A percentile compares a stretch with the other conserved stretches of the same genome.
Evolutionary conservation across 2,888 invertebrate genomes (phyloP).

Genomic region (Drosophila acutilabella): DNA sequence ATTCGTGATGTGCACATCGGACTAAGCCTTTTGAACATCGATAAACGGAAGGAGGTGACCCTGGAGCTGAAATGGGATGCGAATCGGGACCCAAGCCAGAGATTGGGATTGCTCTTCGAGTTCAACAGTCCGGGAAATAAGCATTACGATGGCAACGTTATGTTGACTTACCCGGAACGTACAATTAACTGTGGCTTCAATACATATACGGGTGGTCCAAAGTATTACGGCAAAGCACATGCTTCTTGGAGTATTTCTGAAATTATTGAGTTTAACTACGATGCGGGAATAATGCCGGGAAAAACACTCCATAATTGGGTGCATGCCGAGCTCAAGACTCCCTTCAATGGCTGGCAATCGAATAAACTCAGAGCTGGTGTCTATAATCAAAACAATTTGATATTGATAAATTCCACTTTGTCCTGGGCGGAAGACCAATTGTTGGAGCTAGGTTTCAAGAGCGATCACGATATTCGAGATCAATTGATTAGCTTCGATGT

Average conservation of each 20-base stretch:
- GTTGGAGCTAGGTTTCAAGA: constrained; percentile 86
- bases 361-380: constrained; percentile 86
- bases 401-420: constrained; percentile 86
- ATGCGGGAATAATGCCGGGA: constrained; percentile 80
- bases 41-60: constrained; percentile 88
- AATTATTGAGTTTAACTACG: constrained; percentile 85
- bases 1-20: constrained; percentile 91
- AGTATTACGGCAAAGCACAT: constrained; percentile 85
- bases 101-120: constrained; percentile 86
- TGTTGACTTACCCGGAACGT: constrained; percentile 91
- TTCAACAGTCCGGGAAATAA: constrained; percentile 87
- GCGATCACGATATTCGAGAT: constrained; percentile 85
- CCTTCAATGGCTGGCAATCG: constrained; percentile 87
- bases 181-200: constrained; percentile 89
- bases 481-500: constrained; percentile 85
- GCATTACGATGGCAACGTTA: constrained; percentile 88
- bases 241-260: constrained; percentile 90
- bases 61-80: constrained; percentile 94
- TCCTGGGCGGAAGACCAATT: constrained; percentile 88
- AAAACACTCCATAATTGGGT: constrained; percentile 82
- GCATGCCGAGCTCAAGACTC: constrained; percentile 86
- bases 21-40: constrained; percentile 87
- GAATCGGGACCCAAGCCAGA: constrained; percentile 91
- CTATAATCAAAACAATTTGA: constrained; percentile 85
- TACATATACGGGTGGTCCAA: constrained; percentile 84